Conservation (phyloP, 2,888 invertebrate species). For the Xylophagus ater region DNA sequence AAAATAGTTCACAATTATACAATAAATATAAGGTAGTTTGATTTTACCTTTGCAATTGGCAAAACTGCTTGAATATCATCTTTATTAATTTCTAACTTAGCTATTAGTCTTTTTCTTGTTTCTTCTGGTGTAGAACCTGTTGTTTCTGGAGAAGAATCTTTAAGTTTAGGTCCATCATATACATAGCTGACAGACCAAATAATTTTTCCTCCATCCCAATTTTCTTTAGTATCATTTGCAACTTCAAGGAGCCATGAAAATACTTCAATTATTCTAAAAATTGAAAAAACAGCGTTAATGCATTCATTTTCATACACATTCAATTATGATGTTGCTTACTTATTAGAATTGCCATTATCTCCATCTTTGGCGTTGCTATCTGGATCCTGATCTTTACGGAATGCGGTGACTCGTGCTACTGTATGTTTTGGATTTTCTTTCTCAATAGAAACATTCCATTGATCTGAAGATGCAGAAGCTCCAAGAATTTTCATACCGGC, state of each 20-base stretch:
- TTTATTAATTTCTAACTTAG: conserved; percentile 79
- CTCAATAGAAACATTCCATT: conserved; percentile 84
- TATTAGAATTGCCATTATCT: conserved; percentile 17
- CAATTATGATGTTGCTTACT: too few relatives aligned
- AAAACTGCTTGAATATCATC: conserved; percentile 89
- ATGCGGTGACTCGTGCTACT: conserved; percentile 78
- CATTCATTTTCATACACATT: too few relatives aligned
- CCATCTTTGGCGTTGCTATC: conserved; percentile 22
- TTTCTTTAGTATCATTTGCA: conserved; percentile 62
- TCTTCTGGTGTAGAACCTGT: conserved; percentile 31
- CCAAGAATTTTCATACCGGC: conserved; percentile 76
- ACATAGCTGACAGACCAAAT: conserved; percentile 77
- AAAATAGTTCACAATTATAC: too few relatives aligned
- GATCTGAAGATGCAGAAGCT: conserved; percentile 61
- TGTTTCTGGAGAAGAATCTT: conserved; percentile 28
- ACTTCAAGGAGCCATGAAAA: conserved; percentile 89
- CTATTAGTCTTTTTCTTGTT: conserved; percentile 56
- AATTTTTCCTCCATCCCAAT: conserved; percentile 71
- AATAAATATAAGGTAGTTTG: conserved; percentile 6
- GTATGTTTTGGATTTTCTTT: conserved; percentile 71
- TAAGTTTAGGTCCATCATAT: conserved; percentile 44
- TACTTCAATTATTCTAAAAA: conserved; percentile 61
- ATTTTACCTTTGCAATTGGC: conserved; percentile 78
- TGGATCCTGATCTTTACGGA: conserved; percentile 47
- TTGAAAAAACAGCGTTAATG: background rate